Conservation (phyloP, 1,140 invertebrate species). For the Musca domestica region DNA sequence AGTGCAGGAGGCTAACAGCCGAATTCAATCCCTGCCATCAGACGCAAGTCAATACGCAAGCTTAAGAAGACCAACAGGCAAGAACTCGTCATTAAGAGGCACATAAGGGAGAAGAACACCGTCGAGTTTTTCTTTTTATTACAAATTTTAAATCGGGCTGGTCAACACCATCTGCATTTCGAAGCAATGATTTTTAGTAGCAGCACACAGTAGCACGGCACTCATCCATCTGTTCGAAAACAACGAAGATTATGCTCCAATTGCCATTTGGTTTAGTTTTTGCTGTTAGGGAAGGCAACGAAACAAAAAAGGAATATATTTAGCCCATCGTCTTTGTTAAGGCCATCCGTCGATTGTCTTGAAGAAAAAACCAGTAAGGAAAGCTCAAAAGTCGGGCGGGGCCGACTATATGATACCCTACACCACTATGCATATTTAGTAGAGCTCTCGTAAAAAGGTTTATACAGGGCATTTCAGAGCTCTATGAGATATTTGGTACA, state of each 20-base stretch:
- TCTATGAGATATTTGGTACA: too few species aligned
- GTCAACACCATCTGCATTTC: background rate
- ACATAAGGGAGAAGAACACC: too few species aligned
- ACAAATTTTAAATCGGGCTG: too few species aligned
- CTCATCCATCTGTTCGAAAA: slow-evolving; percentile 1
- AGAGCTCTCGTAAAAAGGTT: too few species aligned
- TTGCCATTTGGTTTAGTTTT: background rate
- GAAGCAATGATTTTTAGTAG: background rate
- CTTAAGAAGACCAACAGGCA: background rate
- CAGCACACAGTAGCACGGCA: background rate
- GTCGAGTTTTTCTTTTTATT: too few species aligned
- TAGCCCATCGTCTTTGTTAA: slow-evolving; percentile 9
- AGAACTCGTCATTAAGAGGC: background rate
- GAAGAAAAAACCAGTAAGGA: too few species aligned
- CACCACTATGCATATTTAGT: too few species aligned
- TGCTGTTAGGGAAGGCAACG: background rate
- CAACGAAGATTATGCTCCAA: slow-evolving; percentile 10
- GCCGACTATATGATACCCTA: too few species aligned
- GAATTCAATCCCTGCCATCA: background rate
- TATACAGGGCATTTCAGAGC: too few species aligned
- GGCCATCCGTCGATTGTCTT: slow-evolving; percentile 12
- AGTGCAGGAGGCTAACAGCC: background rate
- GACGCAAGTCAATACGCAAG: background rate
- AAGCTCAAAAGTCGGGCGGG: too few species aligned
- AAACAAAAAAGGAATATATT: background rate